Evolutionary conservation across 1,140 invertebrate species (phyloP).

Genomic region (Ericerus pela): DNA sequence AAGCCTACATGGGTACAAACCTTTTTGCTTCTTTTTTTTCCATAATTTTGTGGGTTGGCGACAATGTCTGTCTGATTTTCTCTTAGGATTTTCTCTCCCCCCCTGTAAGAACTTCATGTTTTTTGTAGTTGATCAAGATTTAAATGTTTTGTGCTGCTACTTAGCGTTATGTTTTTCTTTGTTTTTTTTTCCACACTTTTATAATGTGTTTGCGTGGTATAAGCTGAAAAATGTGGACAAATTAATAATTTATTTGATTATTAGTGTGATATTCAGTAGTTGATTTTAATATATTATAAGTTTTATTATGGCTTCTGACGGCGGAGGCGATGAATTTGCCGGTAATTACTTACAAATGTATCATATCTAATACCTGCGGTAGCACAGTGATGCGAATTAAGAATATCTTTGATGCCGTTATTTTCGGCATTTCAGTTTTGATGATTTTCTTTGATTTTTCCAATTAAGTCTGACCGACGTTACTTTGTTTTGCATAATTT

Average conservation of each 20-base stretch:
- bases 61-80: too few relatives aligned
- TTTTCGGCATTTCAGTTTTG: too few relatives aligned
- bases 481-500: too few relatives aligned
- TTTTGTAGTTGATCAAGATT: neutral
- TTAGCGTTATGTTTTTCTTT: neutral
- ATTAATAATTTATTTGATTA: neutral
- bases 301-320: neutral
- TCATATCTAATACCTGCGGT: too few relatives aligned
- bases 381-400: too few relatives aligned
- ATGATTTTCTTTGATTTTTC: too few relatives aligned
- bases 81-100: neutral
- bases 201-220: neutral
- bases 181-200: neutral
- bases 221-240: neutral
- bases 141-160: slow-evolving; percentile 1
- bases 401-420: too few relatives aligned
- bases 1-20: too few relatives aligned
- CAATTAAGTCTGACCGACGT: too few relatives aligned
- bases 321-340: neutral
- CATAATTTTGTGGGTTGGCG: neutral
- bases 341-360: slow-evolving; percentile 1
- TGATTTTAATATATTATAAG: neutral
- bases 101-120: neutral
- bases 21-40: too few relatives aligned
- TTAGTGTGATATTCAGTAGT: neutral